These are phyloP conservation scores for Podarcis lilfordi DNA, from an alignment of 2,797 vertebrate species.

Conservation along the genomic window DNA sequence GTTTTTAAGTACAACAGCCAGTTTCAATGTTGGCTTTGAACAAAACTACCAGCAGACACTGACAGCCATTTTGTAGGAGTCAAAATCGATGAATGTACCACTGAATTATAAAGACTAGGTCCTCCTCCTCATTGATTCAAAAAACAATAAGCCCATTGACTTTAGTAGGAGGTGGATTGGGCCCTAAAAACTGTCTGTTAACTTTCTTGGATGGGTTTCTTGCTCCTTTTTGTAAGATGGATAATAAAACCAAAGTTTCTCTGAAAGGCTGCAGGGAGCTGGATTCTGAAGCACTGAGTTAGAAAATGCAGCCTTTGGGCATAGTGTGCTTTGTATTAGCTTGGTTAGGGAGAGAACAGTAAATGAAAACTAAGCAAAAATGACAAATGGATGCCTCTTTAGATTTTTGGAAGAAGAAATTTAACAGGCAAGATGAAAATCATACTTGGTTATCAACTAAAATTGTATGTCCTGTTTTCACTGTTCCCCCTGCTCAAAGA, in stretches of 20 bases:
- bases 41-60: background rate
- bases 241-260: conserved; percentile 32
- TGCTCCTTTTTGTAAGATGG: background rate
- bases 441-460: background rate
- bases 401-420: conserved; percentile 43
- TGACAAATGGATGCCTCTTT: conserved; percentile 34
- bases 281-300: conserved; percentile 31
- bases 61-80: background rate
- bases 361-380: conserved; percentile 38
- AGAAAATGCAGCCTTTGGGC: background rate
- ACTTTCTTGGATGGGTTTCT: conserved; percentile 2
- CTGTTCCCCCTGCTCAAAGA: conserved; percentile 11
- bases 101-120: background rate
- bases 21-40: background rate
- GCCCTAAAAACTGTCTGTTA: conserved; percentile 26
- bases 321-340: background rate
- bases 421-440: conserved; percentile 7
- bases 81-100: background rate
- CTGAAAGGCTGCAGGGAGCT: conserved; percentile 33
- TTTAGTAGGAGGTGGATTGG: conserved; percentile 12
- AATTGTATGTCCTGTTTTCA: background rate
- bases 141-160: conserved; percentile 24
- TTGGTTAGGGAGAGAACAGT: background rate
- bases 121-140: conserved; percentile 16
- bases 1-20: background rate